Percentiles rank a stretch among this genome's conserved stretches.
Evolutionary conservation across 1,140 invertebrate genomes (phyloP).

Genomic region (Drosophila watanabei): DNA sequence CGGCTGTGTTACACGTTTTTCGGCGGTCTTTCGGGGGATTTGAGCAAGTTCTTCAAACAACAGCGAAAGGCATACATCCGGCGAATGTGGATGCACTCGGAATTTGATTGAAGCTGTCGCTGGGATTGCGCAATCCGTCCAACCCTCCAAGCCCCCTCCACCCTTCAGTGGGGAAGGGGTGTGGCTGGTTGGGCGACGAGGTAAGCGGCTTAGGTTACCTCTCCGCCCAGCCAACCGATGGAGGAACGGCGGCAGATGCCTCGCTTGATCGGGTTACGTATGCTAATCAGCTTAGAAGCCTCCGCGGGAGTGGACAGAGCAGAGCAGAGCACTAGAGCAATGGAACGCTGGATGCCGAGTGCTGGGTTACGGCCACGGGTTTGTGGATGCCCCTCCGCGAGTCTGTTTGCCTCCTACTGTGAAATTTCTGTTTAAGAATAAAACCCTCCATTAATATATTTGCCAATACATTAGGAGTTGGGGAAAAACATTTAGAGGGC

Average conservation of each 20-base stretch:
- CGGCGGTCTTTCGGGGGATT: conserved; percentile 55
- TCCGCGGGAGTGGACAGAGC: conserved; percentile 8
- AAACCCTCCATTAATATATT: conserved; percentile 9
- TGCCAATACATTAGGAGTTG: not conserved
- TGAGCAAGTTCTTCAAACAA: conserved; percentile 52
- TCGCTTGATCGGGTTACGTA: conserved; percentile 53
- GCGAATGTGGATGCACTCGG: conserved; percentile 11
- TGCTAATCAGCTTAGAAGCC: conserved; percentile 51
- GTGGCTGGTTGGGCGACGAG: not conserved
- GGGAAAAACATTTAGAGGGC: not conserved
- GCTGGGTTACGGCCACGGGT: conserved; percentile 31
- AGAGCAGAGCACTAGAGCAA: not conserved
- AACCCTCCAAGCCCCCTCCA: not conserved
- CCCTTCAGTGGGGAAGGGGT: not conserved
- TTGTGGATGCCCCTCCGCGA: not conserved
- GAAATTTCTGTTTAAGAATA: conserved; percentile 40
- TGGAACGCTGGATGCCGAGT: conserved; percentile 1
- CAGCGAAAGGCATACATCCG: not conserved
- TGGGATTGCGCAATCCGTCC: conserved; percentile 24
- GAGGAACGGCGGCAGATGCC: conserved; percentile 27
- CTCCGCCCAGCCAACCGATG: conserved; percentile 31
- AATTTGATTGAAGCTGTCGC: conserved; percentile 47
- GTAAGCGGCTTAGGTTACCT: conserved; percentile 55
- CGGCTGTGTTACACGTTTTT: conserved; percentile 59
- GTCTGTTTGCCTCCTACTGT: not conserved